Percentiles rank a stretch among this genome's conserved stretches.
These are phyloP conservation scores for Cabera pusaria DNA, from an alignment of 2,888 invertebrate species.

Conservation along the genomic window DNA sequence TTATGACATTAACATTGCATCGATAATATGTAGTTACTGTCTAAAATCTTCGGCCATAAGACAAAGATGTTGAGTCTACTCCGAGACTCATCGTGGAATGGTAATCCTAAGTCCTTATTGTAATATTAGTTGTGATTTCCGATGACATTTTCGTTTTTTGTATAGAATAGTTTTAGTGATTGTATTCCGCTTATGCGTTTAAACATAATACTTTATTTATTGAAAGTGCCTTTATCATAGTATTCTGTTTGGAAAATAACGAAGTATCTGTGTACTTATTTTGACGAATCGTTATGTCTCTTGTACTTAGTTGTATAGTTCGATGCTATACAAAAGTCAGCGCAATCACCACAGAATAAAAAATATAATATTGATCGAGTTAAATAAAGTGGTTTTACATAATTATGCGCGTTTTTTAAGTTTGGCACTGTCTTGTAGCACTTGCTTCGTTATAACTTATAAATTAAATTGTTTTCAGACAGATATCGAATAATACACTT, in stretches of 20 bases:
- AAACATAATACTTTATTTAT: conserved; percentile 28
- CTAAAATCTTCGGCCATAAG: too few relatives aligned
- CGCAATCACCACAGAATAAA: too few relatives aligned
- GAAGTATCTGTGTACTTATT: conserved; percentile 25
- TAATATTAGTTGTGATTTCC: conserved; percentile 23
- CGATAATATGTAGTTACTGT: too few relatives aligned
- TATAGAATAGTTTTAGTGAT: conserved; percentile 27
- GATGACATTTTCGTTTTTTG: conserved; percentile 24
- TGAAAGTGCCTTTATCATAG: conserved; percentile 30
- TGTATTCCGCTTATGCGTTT: conserved; percentile 27
- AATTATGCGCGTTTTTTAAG: too few relatives aligned
- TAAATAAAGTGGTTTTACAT: too few relatives aligned
- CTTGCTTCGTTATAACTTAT: conserved; percentile 6
- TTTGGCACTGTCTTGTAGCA: conserved; percentile 4
- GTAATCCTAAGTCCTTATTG: not conserved
- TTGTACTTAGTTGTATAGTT: conserved; percentile 17
- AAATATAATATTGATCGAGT: too few relatives aligned
- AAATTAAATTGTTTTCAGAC: too few relatives aligned
- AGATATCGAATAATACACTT: conserved; percentile 23
- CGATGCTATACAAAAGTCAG: conserved; percentile 12
- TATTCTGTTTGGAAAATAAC: conserved; percentile 20
- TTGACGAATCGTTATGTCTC: conserved; percentile 12
- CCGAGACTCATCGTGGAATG: too few relatives aligned
- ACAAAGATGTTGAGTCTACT: too few relatives aligned
- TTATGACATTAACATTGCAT: too few relatives aligned